phyloP scores from a whole-genome alignment of 1,140 invertebrate genomes.

The Drosophila punjabiensis region DNA sequence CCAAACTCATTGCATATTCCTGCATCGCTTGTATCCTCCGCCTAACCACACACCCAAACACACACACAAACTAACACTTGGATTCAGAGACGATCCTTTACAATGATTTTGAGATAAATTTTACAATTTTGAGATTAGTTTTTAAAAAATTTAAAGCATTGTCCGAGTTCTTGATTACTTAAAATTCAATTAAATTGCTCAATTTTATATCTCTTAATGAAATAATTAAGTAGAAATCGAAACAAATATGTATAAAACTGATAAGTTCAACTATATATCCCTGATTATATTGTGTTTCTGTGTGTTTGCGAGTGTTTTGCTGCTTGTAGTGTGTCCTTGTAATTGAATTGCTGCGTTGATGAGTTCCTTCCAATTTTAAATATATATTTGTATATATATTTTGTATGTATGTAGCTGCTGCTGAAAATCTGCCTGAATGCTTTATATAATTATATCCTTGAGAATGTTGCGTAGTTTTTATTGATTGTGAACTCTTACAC shows the following conservation, averaged over 20 bases:
- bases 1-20: conserved; percentile 18
- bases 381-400: conserved; percentile 22
- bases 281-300: conserved; percentile 7
- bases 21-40: conserved; percentile 36
- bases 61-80: conserved; percentile 31
- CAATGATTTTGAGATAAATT: not conserved
- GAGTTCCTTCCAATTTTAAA: conserved; percentile 17
- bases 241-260: not conserved
- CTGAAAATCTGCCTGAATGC: conserved; percentile 17
- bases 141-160: too few species aligned
- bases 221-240: not conserved
- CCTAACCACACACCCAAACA: conserved; percentile 28
- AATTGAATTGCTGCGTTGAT: conserved; percentile 5
- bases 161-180: too few species aligned
- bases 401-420: conserved; percentile 14
- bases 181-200: too few species aligned
- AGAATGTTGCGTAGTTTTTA: conserved; percentile 26
- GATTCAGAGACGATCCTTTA: conserved; percentile 5
- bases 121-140: too few species aligned
- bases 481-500: conserved; percentile 20
- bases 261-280: not conserved
- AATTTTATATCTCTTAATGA: not conserved
- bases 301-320: conserved; percentile 9
- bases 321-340: conserved; percentile 34
- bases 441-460: conserved; percentile 3